Evolutionary conservation across 92 coral and sea anemone genomes (phyloP), one percentile per base, ranked within the genome.

Genomic region (Metridium senile): DNA sequence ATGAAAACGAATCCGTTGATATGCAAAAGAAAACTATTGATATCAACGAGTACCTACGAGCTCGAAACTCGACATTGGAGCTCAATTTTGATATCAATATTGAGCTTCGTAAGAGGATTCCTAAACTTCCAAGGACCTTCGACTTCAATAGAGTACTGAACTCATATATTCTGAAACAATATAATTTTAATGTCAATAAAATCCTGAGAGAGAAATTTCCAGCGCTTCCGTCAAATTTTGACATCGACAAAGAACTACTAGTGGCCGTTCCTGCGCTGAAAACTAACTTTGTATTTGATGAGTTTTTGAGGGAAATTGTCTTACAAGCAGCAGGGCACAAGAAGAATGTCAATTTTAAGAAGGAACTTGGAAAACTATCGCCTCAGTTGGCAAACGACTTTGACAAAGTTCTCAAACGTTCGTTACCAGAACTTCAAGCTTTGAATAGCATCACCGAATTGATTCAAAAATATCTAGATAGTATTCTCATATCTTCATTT

Each of bases 161-260:
- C 6, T 51, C 63, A 0, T 68, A 78, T 57, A 52, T 70, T 23
- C 19, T 45, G 31, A 70, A 67, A 26, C 68, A 66, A 16, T 43
- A 78, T 26, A 53, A 25, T 3, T 78, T 78, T 35, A 49, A 78
- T 39, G 34, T 59, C 22, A 78, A 66, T 29, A 31, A 56, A 32
- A 57, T 66, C 9, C 26, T 78, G 19, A 78, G 33, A 39, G 62
- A 68, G 56, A 25, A 26, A 25, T 78, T 78, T 52, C 75, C 83
- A 19, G 83, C 72, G n/a, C 59, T 78, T 20, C 68, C 75, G 9
- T 18, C 56, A 16, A 49, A 56, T 22, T 78, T 67, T 39, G 68
- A 78, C 29, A 33, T 78, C 32, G 58, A 78, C 26, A 33, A 45
- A 66, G 83, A 67, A 26, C 17, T 78, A 22, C 21, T 56, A 17